phyloP scores from a whole-genome alignment of 2,888 invertebrate species.

The Seira musarum region DNA sequence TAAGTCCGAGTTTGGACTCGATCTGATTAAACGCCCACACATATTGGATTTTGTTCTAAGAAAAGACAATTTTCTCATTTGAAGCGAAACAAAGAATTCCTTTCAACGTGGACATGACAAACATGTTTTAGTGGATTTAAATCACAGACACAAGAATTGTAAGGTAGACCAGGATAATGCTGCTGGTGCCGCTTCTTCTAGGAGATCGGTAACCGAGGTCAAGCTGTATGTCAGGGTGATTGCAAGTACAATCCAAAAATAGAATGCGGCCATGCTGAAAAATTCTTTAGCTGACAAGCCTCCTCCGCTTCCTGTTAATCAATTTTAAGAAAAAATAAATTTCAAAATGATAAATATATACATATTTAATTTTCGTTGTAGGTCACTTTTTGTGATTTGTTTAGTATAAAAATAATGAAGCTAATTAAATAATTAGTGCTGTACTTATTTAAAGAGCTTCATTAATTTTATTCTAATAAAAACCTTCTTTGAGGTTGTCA shows the following conservation, averaged over 20 bases:
- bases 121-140: not conserved
- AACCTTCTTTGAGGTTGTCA: not conserved
- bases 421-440: too few relatives aligned
- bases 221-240: slow-evolving; percentile 28
- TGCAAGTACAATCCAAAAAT: slow-evolving; percentile 28
- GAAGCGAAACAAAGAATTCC: too few relatives aligned
- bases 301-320: slow-evolving; percentile 39
- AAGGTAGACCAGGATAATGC: slow-evolving; percentile 27
- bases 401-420: too few relatives aligned
- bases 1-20: too few relatives aligned
- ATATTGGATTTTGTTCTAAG: too few relatives aligned
- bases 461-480: not conserved
- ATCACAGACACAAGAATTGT: slow-evolving; percentile 38
- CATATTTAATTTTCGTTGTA: too few relatives aligned
- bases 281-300: slow-evolving; percentile 20
- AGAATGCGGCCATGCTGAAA: slow-evolving; percentile 35
- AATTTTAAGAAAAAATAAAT: slow-evolving; percentile 25
- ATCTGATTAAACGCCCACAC: too few relatives aligned
- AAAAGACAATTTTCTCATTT: too few relatives aligned
- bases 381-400: too few relatives aligned
- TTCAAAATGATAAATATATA: not conserved
- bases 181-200: slow-evolving; percentile 25
- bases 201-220: slow-evolving; percentile 26
- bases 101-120: not conserved
- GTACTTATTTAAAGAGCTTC: too few relatives aligned